Conservation (phyloP, 2,888 invertebrate species). For the Salticus scenicus region DNA sequence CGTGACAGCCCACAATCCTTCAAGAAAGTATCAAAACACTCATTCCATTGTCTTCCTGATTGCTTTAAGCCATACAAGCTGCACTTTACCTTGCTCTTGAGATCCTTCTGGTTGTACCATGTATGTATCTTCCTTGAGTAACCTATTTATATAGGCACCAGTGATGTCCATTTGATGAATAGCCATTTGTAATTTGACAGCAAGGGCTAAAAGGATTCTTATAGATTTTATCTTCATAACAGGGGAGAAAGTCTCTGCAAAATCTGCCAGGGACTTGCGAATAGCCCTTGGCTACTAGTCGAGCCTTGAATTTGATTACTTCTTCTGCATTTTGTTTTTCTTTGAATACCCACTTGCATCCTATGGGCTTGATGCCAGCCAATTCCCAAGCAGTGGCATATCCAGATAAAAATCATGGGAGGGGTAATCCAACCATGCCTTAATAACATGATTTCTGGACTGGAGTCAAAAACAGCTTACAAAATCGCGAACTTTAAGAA, state of each 20-base stretch:
- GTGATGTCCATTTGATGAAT: conserved; percentile 53
- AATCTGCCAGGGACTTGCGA: not conserved
- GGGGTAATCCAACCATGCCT: too few species aligned
- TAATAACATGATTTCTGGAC: too few species aligned
- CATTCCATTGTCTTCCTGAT: conserved; percentile 33
- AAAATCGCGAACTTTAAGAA: too few species aligned
- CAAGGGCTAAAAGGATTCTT: conserved; percentile 6
- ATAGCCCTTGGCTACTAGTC: not conserved
- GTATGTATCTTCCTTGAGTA: conserved; percentile 41
- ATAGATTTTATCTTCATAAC: conserved; percentile 40
- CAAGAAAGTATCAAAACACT: conserved; percentile 26
- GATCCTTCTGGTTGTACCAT: conserved; percentile 33
- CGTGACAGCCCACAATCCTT: not conserved
- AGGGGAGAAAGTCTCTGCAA: conserved; percentile 9
- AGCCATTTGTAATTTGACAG: not conserved
- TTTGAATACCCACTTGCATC: conserved; percentile 8
- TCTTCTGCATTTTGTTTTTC: not conserved
- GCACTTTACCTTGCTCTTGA: conserved; percentile 11
- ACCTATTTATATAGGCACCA: conserved; percentile 46
- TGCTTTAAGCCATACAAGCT: conserved; percentile 46
- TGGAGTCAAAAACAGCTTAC: too few species aligned
- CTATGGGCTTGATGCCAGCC: not conserved
- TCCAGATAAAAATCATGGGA: too few species aligned
- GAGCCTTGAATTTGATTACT: not conserved
- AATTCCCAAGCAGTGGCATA: too few species aligned